A percentile compares a stretch with the other conserved stretches of the same genome.
These are phyloP conservation scores for Lepidotrigona ventralis DNA, from an alignment of 1,140 invertebrate genomes.

Conservation along the genomic window DNA sequence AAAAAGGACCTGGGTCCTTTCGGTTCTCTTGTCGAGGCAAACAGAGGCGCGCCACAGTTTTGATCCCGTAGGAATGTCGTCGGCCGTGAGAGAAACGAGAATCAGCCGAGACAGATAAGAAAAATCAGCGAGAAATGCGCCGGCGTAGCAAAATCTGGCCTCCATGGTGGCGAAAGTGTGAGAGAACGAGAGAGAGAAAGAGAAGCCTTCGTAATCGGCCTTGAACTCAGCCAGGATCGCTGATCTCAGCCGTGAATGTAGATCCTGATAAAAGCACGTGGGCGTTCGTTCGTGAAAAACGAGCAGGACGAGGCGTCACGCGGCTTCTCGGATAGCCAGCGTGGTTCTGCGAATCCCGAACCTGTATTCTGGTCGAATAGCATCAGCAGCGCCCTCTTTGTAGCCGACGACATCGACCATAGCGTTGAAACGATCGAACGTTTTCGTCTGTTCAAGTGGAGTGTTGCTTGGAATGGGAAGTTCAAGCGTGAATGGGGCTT, in stretches of 20 bases:
- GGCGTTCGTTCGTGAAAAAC: constrained; percentile 37
- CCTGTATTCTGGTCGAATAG: neutral
- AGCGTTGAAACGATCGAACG: constrained; percentile 4
- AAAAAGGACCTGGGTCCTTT: neutral
- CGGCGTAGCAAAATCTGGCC: constrained; percentile 30
- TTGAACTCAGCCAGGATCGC: constrained; percentile 61
- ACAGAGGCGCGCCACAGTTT: constrained; percentile 51
- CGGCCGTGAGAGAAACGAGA: constrained; percentile 62
- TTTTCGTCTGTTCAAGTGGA: neutral
- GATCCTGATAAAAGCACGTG: constrained; percentile 38
- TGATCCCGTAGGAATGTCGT: constrained; percentile 68
- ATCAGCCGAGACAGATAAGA: constrained; percentile 41
- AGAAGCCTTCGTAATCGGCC: constrained; percentile 52
- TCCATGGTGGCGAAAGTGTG: constrained; percentile 48
- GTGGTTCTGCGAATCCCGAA: constrained; percentile 26
- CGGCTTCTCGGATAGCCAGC: neutral
- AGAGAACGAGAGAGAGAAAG: no score
- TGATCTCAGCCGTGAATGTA: constrained; percentile 56
- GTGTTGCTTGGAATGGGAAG: neutral
- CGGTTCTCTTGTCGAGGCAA: constrained; percentile 19
- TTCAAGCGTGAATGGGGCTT: constrained; percentile 3
- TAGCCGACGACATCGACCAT: neutral
- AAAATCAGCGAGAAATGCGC: constrained; percentile 44
- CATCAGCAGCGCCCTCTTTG: neutral
- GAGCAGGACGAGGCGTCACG: constrained; percentile 12